Evolutionary conservation across 2,113 vertebrate species (phyloP).

Genomic region (Serinus canaria): DNA sequence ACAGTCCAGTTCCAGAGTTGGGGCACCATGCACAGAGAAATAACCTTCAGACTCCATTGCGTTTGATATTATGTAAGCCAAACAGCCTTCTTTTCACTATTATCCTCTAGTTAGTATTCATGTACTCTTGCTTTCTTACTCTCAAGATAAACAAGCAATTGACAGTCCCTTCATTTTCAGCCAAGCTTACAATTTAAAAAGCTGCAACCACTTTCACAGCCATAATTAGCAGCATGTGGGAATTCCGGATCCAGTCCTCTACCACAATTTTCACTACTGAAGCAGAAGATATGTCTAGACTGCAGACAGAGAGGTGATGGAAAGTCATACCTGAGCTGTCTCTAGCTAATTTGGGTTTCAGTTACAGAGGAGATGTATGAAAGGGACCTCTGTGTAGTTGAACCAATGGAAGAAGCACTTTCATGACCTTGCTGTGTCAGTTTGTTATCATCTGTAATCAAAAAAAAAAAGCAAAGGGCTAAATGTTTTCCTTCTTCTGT

Average conservation of each 20-base stretch:
- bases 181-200: slow-evolving; percentile 5
- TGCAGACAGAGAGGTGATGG: not conserved
- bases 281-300: not conserved
- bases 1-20: not conserved
- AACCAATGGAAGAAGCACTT: not conserved
- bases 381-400: not conserved
- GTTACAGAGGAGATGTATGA: not conserved
- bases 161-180: not conserved
- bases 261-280: not conserved
- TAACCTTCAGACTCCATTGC: not conserved
- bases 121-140: not conserved
- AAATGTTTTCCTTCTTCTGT: not conserved
- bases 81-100: not conserved
- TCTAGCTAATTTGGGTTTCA: not conserved
- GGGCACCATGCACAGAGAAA: not conserved
- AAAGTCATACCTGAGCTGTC: not conserved
- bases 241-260: not conserved
- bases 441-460: not conserved
- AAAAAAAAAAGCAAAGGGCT: not conserved
- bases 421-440: not conserved
- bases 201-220: not conserved
- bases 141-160: slow-evolving; percentile 25
- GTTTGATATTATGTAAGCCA: not conserved
- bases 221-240: not conserved
- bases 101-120: slow-evolving; percentile 12